phyloP scores from a whole-genome alignment of 2,113 vertebrate genomes.

The Dasyornis broadbenti region DNA sequence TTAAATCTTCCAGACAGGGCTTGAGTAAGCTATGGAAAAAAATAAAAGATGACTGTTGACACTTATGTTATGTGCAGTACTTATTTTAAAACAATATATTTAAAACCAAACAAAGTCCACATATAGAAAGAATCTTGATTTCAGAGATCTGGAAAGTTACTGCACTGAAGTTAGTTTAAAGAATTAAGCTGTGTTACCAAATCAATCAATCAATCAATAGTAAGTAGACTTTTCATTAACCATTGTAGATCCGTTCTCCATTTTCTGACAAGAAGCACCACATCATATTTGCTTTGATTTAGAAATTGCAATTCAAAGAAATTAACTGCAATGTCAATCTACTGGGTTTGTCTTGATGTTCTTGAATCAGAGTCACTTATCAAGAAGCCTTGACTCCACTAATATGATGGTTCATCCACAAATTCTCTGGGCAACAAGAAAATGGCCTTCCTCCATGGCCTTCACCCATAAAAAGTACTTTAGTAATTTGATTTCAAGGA shows the following conservation, averaged over 20 bases:
- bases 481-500: not conserved
- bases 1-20: conserved; percentile 92
- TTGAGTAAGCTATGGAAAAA: conserved; percentile 81
- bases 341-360: no score
- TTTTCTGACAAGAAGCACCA: not conserved
- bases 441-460: not conserved
- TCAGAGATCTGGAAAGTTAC: not conserved
- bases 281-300: not conserved
- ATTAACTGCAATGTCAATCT: not conserved
- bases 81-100: not conserved
- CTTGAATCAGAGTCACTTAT: not conserved
- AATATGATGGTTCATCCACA: not conserved
- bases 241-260: not conserved
- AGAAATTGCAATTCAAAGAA: not conserved
- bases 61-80: fast-evolving
- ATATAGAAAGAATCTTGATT: not conserved
- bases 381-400: not conserved
- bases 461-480: not conserved
- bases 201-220: not conserved
- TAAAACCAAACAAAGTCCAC: not conserved
- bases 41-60: not conserved
- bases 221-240: not conserved
- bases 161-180: not conserved
- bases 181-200: not conserved
- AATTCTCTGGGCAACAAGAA: not conserved